Percentiles rank a stretch among this genome's conserved stretches.
Conservation (phyloP, 2,888 invertebrate genomes). For the Thereva nobilitata region DNA sequence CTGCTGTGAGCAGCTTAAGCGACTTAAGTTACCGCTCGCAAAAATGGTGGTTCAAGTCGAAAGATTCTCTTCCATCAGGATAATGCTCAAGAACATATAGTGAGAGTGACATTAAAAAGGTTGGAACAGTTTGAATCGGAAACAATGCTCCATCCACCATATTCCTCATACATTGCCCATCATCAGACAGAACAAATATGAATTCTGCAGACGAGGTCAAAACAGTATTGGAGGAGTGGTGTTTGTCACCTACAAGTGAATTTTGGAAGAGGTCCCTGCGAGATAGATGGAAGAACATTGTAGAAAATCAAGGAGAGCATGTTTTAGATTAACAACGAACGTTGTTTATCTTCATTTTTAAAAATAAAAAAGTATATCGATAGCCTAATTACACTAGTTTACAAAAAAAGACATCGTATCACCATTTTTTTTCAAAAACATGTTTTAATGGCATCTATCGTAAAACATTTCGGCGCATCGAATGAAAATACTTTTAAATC, state of each 20-base stretch:
- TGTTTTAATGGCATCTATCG: too few species aligned
- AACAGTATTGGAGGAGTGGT: slow-evolving; percentile 1
- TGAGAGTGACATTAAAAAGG: neutral
- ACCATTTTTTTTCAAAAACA: too few species aligned
- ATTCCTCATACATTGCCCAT: slow-evolving; percentile 1
- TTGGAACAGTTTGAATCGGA: neutral
- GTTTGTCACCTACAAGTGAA: neutral
- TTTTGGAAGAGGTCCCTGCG: neutral
- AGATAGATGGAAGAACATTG: neutral
- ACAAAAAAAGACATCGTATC: too few species aligned
- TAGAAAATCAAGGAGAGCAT: neutral
- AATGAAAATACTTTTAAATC: too few species aligned
- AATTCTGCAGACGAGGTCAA: slow-evolving; percentile 1
- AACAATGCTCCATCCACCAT: neutral
- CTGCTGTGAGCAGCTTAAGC: neutral
- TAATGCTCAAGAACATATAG: neutral
- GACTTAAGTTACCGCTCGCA: neutral
- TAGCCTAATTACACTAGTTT: too few species aligned
- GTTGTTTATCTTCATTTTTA: too few species aligned
- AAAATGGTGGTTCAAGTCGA: neutral
- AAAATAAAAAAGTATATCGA: too few species aligned
- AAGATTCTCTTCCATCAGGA: neutral
- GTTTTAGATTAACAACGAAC: neutral
- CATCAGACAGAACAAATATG: neutral
- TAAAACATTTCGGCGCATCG: too few species aligned